Evolutionary conservation across 2,888 invertebrate genomes (phyloP), one percentile per base, ranked within the genome.

Genomic region (Morpho helenor): DNA sequence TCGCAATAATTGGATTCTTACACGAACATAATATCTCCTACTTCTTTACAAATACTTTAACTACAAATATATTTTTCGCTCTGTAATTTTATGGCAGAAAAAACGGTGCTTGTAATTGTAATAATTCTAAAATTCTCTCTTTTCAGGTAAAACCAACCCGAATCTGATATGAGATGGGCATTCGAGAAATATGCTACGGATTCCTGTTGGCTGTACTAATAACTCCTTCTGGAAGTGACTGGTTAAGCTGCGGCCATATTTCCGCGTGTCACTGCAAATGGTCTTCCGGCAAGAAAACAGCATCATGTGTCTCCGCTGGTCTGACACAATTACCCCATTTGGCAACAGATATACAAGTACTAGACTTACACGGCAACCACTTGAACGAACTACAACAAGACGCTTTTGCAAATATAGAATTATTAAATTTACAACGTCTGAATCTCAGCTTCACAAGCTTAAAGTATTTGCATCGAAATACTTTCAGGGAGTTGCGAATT

Each of bases 261-360:
- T 66, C 78, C 66, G 94, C 95, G 70, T 97, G 97, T 80, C 93
- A 94, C 71, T 97, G 97, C 93, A 97, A 96, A 87, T 97, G 97
- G 97, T 95, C 95, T 5, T 95, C 95, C 49, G 97, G 97, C 56
- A 97, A 97, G 82, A 96, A 96, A 81, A 96, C 96, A 3, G 97
- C 97, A 8, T 92, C 96, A 50, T 98, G 97, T 82, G 93, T 94
- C 60, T 93, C 95, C 63, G 94, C 95, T 44, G 94, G 95, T 22
- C 91, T 97, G 63, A 94, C 93, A 55, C 91, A 93, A 54, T 91
- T 97, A 42, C 97, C 97, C 45, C 75, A 77, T 64, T 73, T 91
- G 64, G 84, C 84, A 10, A 68, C 87, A 58, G 91, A 91, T 16
- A 87, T 93, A 88, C 74, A 95, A 94, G 82, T 95, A 6, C 91